Evolutionary conservation across 2,797 vertebrate species (phyloP).

Genomic region (Catharus ustulatus): DNA sequence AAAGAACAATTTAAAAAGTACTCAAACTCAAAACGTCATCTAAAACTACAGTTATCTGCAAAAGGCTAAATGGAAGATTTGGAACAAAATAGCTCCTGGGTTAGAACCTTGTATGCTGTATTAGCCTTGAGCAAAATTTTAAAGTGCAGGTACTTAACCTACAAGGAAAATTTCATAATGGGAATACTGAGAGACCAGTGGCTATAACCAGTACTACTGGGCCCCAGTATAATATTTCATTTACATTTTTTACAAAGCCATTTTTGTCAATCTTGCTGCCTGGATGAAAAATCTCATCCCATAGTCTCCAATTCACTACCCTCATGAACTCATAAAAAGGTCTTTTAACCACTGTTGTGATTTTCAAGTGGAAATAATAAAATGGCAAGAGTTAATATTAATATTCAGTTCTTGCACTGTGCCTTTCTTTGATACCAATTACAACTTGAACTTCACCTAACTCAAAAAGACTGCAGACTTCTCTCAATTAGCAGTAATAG

Average conservation of each 20-base stretch:
- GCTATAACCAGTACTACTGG: slow-evolving; percentile 13
- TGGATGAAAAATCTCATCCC: slow-evolving; percentile 48
- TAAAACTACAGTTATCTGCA: slow-evolving; percentile 11
- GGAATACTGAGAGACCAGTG: slow-evolving; percentile 27
- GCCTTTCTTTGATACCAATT: slow-evolving; percentile 87
- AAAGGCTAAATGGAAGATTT: slow-evolving; percentile 43
- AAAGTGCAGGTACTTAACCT: slow-evolving; percentile 36
- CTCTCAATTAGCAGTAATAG: slow-evolving; percentile 95
- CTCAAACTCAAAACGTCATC: background rate
- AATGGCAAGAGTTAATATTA: slow-evolving; percentile 70
- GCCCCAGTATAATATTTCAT: slow-evolving; percentile 36
- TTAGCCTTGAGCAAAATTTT: slow-evolving; percentile 57
- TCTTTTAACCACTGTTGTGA: slow-evolving; percentile 59
- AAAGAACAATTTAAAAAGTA: background rate
- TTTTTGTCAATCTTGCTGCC: slow-evolving; percentile 53
- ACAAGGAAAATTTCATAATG: slow-evolving; percentile 22
- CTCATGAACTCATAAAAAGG: slow-evolving; percentile 54
- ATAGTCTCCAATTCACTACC: slow-evolving; percentile 45
- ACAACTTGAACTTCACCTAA: slow-evolving; percentile 90
- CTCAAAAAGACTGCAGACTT: slow-evolving; percentile 89
- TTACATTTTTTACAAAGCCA: slow-evolving; percentile 40
- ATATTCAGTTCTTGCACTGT: slow-evolving; percentile 76
- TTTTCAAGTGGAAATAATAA: slow-evolving; percentile 73
- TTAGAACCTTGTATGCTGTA: slow-evolving; percentile 18
- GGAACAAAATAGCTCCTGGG: slow-evolving; percentile 48